Evolutionary conservation across 2,797 vertebrate species (phyloP), one percentile per base, ranked within the genome.

Genomic region (Malurus splendens): DNA sequence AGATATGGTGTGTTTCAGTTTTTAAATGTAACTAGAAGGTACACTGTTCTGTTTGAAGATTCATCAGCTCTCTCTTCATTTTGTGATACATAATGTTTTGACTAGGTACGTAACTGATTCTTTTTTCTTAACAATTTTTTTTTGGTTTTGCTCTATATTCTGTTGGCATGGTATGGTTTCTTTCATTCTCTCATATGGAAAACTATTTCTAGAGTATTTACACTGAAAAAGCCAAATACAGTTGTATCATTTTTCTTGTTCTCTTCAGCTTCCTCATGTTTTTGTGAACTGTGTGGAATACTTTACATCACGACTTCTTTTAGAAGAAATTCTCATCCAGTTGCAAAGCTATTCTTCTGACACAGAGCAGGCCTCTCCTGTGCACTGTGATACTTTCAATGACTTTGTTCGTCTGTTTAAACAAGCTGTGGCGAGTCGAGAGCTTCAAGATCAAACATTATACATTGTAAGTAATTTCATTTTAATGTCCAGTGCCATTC

Each of bases 331-430:
- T 93, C 97, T 99, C 90, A 95, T 95, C 67, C 97, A 98, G 64
- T 95, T 99, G 90, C 98, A 98, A 45, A 96, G 93, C 56, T 66
- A 88, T 50, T 97, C 96, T 8, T 90, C 97, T 78, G 92, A 94
- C 32, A 48, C 86, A 42, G 90, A 78, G 28, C 81, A 65, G 82
- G 22, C 76, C 95, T 87, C 97, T 96, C 82, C 95, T 94, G 90
- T 96, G 78, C 97, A 95, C 87, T 97, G 97, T 75, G 97, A 99
- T 54, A 97, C 97, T 28, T 94, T 99, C 84, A 99, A 98, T 67
- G 99, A 99, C 93, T 99, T 99, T 80, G 97, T 99, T 33, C 98
- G 98, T 51, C 80, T 99, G 48, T 99, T 98, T 97, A 98, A 97
- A 85, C 98, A 98, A 94, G 95, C 97, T 76, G 79, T 97, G 82